Percentiles rank a stretch among this genome's conserved stretches.
phyloP scores from a whole-genome alignment of 92 coral and sea anemone genomes.

The Bergia sp. region DNA sequence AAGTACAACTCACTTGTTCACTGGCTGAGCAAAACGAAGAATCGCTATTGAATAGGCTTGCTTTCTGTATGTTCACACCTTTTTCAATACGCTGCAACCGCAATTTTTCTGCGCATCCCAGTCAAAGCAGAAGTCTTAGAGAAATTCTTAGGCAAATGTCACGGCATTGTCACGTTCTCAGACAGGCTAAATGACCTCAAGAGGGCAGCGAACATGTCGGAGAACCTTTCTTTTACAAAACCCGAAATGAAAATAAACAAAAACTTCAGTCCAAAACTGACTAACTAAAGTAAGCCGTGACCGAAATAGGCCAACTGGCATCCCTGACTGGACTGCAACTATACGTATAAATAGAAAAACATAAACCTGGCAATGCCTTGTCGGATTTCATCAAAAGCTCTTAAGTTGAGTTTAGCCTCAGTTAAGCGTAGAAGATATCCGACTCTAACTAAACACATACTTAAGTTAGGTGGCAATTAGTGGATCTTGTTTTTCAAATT shows the following conservation, averaged over 20 bases:
- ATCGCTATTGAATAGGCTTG: not conserved
- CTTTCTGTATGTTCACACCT: not conserved
- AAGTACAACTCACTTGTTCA: not conserved
- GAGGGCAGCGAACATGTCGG: not conserved
- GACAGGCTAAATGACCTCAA: not conserved
- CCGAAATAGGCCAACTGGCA: not conserved
- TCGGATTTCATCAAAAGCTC: not conserved
- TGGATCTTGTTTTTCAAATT: slow-evolving; percentile 21
- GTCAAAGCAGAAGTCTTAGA: not conserved
- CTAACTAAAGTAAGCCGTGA: not conserved
- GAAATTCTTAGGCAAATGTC: not conserved
- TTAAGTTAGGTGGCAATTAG: slow-evolving; percentile 30
- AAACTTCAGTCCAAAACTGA: too few relatives aligned
- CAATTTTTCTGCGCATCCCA: not conserved
- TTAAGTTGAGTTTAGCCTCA: not conserved
- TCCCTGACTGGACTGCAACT: too few relatives aligned
- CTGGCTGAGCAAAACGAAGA: too few relatives aligned
- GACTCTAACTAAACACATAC: not conserved
- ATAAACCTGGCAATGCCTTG: not conserved
- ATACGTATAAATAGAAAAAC: too few relatives aligned
- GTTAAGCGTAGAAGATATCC: slow-evolving; percentile 12
- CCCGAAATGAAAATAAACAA: not conserved
- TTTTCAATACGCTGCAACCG: not conserved
- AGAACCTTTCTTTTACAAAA: not conserved
- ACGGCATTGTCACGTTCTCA: not conserved